Percentiles rank a stretch among this genome's conserved stretches.
Evolutionary conservation across 2,797 vertebrate genomes (phyloP).

Genomic region (Monodelphis domestica): DNA sequence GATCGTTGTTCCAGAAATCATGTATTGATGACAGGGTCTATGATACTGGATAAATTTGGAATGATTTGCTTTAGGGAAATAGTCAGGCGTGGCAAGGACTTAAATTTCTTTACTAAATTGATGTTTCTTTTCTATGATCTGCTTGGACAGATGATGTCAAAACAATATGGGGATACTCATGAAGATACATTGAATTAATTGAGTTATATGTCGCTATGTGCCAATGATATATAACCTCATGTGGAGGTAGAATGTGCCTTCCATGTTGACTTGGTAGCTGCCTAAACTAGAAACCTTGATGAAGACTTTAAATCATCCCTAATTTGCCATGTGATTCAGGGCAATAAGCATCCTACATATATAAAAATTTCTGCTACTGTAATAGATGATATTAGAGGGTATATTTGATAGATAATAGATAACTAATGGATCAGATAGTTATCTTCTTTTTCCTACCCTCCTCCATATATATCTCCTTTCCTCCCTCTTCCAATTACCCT

Average conservation of each 20-base stretch:
- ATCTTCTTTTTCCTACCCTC: too few species aligned
- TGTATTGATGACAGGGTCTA: not conserved
- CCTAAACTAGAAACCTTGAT: not conserved
- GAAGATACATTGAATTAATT: not conserved
- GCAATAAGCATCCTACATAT: not conserved
- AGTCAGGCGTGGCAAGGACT: not conserved
- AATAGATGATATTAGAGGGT: too few species aligned
- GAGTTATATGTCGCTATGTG: not conserved
- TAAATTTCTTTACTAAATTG: not conserved
- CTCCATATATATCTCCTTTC: too few species aligned
- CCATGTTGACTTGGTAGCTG: not conserved
- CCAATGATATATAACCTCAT: not conserved
- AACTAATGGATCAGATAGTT: too few species aligned
- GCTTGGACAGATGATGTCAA: not conserved
- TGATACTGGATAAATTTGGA: not conserved
- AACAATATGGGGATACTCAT: not conserved
- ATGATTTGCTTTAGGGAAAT: not conserved
- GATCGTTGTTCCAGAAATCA: not conserved
- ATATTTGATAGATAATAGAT: too few species aligned
- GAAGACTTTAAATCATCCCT: not conserved
- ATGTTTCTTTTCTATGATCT: not conserved
- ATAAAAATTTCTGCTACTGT: not conserved
- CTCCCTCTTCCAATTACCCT: too few species aligned
- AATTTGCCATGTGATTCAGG: constrained; percentile 1
- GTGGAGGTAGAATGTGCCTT: not conserved